A percentile compares a stretch with the other conserved stretches of the same genome.
Conservation (phyloP, 2,113 vertebrate species). For the Gallinago jamesoni region DNA sequence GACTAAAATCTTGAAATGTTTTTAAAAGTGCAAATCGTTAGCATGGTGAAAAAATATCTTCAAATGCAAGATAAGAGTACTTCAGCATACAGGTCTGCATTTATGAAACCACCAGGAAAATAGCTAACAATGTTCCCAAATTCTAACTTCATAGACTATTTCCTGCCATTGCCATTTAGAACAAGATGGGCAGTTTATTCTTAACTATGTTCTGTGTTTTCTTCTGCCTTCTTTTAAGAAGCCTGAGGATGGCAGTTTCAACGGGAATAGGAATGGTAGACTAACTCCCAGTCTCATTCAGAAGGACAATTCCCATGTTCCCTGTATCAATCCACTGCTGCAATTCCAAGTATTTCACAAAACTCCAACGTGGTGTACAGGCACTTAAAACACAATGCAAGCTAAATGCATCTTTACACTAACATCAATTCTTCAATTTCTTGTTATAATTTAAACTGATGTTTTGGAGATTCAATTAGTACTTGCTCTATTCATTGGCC, state of each 20-base stretch:
- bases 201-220: neutral
- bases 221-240: neutral
- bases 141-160: neutral
- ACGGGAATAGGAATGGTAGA: neutral
- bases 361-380: neutral
- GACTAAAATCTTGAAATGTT: neutral
- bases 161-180: neutral
- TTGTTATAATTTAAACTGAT: neutral
- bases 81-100: neutral
- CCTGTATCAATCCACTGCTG: neutral
- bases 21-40: neutral
- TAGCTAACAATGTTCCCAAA: neutral
- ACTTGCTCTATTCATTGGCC: neutral
- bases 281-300: neutral
- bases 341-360: neutral
- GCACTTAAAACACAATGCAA: neutral
- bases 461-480: neutral
- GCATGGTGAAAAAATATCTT: neutral
- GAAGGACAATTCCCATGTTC: neutral
- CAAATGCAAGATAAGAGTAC: neutral
- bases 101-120: neutral
- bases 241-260: neutral
- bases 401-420: neutral
- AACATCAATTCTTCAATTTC: too few relatives aligned
- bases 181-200: neutral